Conservation (phyloP, 2,797 vertebrate species). For the Cuculus canorus region DNA sequence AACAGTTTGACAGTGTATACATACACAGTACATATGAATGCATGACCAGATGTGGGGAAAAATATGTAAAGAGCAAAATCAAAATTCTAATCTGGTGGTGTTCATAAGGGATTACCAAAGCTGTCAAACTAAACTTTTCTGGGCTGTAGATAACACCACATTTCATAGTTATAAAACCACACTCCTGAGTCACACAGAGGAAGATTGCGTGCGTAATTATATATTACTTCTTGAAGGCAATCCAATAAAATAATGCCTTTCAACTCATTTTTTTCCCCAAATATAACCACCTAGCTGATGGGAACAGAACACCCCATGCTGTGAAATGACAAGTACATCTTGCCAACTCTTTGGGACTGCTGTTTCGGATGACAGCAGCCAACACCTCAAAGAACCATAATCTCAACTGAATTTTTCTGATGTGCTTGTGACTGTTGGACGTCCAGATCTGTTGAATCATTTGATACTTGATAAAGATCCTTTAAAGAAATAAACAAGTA, state of each 20-base stretch:
- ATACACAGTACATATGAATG: not conserved
- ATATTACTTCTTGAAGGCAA: conserved; percentile 13
- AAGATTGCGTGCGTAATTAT: not conserved
- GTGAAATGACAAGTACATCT: not conserved
- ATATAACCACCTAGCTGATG: not conserved
- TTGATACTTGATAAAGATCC: not conserved
- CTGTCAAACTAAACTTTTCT: conserved; percentile 34
- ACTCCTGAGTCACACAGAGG: not conserved
- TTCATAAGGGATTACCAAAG: conserved; percentile 25
- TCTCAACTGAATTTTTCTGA: not conserved
- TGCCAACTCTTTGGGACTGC: not conserved
- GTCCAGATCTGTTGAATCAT: not conserved
- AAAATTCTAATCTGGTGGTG: conserved; percentile 1
- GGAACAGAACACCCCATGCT: not conserved
- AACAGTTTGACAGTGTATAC: not conserved
- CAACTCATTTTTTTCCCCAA: not conserved
- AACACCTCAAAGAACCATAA: not conserved
- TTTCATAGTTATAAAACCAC: not conserved
- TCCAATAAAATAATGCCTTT: conserved; percentile 39
- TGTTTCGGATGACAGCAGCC: not conserved
- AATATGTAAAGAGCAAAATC: not conserved
- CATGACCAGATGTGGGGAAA: not conserved
- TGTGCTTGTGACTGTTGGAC: not conserved
- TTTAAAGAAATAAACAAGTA: not conserved
- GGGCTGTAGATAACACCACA: not conserved